These are phyloP conservation scores for Heterocephalus glaber DNA, from an alignment of 2,113 vertebrate genomes.

Conservation along the genomic window DNA sequence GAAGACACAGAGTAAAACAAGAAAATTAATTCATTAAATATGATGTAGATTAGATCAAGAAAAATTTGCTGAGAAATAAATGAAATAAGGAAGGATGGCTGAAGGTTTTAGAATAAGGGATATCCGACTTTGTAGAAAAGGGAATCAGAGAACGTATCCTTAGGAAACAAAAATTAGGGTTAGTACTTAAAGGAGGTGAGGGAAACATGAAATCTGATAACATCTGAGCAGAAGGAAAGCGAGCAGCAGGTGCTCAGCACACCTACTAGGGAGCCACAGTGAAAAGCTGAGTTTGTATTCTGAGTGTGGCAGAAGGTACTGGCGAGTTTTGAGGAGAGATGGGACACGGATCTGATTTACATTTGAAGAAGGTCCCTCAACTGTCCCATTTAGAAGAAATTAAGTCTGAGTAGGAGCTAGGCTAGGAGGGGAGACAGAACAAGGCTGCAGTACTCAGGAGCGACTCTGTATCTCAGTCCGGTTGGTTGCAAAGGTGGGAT, in stretches of 20 bases:
- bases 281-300: not conserved
- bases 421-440: not conserved
- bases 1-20: not conserved
- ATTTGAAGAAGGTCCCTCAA: not conserved
- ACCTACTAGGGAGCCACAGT: not conserved
- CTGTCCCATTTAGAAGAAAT: not conserved
- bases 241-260: not conserved
- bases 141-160: not conserved
- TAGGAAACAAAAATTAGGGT: not conserved
- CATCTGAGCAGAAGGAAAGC: not conserved
- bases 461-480: not conserved
- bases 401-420: too few relatives aligned
- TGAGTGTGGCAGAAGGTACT: not conserved
- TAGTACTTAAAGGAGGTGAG: not conserved
- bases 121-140: not conserved
- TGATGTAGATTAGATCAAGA: not conserved
- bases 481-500: not conserved
- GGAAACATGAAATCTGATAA: not conserved
- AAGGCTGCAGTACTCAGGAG: too few relatives aligned
- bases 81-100: not conserved
- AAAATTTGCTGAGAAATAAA: not conserved
- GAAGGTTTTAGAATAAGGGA: not conserved
- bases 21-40: not conserved
- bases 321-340: not conserved
- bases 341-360: not conserved